Evolutionary conservation across 1,140 invertebrate species (phyloP).

Genomic region (Drosophila melanica): DNA sequence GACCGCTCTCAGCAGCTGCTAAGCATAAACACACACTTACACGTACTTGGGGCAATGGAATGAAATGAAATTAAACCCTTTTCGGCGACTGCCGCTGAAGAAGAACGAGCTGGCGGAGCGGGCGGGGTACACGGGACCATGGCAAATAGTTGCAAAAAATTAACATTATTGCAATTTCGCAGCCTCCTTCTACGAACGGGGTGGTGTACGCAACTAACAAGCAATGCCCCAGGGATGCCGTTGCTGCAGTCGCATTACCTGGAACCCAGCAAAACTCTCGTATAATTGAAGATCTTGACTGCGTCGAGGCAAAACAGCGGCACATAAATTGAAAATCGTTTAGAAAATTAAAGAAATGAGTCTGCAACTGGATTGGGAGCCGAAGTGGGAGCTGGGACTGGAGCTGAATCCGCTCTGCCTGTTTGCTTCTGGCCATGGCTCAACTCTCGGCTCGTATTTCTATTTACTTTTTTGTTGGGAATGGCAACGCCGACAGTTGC

Average conservation of each 20-base stretch:
- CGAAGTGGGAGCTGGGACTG: not conserved
- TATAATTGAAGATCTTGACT: conserved; percentile 56
- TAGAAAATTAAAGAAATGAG: conserved; percentile 63
- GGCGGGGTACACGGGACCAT: conserved; percentile 21
- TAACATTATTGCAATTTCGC: conserved; percentile 75
- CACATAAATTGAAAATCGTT: conserved; percentile 69
- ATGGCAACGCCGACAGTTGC: conserved; percentile 61
- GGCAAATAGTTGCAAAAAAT: conserved; percentile 72
- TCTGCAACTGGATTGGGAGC: conserved; percentile 2
- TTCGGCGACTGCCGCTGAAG: conserved; percentile 58
- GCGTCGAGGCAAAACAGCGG: conserved; percentile 4
- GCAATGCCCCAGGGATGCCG: conserved; percentile 32
- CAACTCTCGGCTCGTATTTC: conserved; percentile 44
- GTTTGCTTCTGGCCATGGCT: conserved; percentile 20
- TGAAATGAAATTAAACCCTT: conserved; percentile 82
- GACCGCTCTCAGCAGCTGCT: conserved; percentile 35
- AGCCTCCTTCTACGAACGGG: conserved; percentile 24
- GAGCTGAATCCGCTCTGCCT: not conserved
- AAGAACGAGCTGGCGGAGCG: conserved; percentile 3
- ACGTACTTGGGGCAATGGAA: conserved; percentile 65
- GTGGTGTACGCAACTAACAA: conserved; percentile 41
- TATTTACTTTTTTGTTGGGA: conserved; percentile 43
- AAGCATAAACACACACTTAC: conserved; percentile 79
- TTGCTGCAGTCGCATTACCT: conserved; percentile 22
- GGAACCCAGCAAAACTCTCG: conserved; percentile 9